A percentile compares a stretch with the other conserved stretches of the same genome.
phyloP scores from a whole-genome alignment of 2,888 invertebrate genomes.

The Sericinus montela region DNA sequence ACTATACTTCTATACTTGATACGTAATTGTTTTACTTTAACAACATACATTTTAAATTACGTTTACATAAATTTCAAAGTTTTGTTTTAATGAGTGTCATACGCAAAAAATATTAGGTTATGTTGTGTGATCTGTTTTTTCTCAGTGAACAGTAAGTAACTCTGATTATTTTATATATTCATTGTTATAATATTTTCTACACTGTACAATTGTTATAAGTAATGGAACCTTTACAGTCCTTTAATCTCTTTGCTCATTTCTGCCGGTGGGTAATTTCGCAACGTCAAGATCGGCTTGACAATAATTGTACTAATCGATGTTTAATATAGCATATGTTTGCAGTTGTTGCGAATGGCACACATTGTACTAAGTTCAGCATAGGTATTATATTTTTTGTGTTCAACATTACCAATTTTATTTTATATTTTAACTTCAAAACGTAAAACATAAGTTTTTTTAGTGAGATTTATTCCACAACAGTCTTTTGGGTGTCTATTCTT shows the following conservation, averaged over 20 bases:
- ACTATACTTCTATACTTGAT: not conserved
- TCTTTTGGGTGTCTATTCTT: too few species aligned
- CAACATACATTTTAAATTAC: too few species aligned
- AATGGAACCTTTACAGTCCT: not conserved
- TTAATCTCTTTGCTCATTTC: not conserved
- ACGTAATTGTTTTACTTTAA: too few species aligned
- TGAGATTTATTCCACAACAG: too few species aligned
- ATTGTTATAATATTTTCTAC: slow-evolving; percentile 17
- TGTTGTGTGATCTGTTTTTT: slow-evolving; percentile 52
- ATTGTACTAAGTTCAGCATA: too few species aligned
- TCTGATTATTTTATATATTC: slow-evolving; percentile 22
- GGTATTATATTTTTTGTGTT: too few species aligned
- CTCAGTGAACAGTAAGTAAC: slow-evolving; percentile 53
- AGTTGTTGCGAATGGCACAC: too few species aligned
- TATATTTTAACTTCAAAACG: too few species aligned
- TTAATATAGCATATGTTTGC: too few species aligned
- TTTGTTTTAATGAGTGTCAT: slow-evolving; percentile 21
- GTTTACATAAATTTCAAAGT: not conserved
- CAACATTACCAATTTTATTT: too few species aligned
- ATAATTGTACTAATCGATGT: too few species aligned
- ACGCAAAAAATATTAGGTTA: slow-evolving; percentile 55
- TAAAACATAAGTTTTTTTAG: too few species aligned
- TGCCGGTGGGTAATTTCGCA: slow-evolving; percentile 9
- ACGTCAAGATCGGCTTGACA: slow-evolving; percentile 5
- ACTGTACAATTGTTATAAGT: slow-evolving; percentile 10